These are phyloP conservation scores for Clarias magur DNA, from an alignment of 2,113 vertebrate genomes.

Conservation along the genomic window DNA sequence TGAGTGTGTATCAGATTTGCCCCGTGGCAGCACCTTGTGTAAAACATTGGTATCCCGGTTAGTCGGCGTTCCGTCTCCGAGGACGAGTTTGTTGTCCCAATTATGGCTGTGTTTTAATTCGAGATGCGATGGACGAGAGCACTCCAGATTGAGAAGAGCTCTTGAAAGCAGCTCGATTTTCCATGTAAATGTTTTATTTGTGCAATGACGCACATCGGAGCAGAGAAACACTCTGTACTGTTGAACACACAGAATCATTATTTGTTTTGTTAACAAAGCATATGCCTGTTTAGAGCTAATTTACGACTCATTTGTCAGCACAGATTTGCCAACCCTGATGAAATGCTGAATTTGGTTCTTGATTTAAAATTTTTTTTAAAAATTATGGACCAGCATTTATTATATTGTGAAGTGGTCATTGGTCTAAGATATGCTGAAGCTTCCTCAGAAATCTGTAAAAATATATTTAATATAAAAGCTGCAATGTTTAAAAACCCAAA, in stretches of 20 bases:
- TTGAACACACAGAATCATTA: not conserved
- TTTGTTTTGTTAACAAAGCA: not conserved
- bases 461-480: not conserved
- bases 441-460: not conserved
- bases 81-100: conserved; percentile 65
- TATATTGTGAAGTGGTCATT: not conserved
- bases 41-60: conserved; percentile 66
- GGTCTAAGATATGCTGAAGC: not conserved
- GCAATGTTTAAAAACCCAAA: not conserved
- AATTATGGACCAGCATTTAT: not conserved
- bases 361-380: not conserved
- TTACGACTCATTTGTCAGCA: no score
- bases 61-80: conserved; percentile 63
- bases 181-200: conserved; percentile 50
- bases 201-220: conserved; percentile 41
- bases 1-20: conserved; percentile 67
- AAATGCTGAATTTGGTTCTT: not conserved
- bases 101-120: conserved; percentile 70
- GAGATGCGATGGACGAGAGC: conserved; percentile 59
- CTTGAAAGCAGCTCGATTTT: conserved; percentile 64
- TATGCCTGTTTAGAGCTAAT: no score
- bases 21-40: conserved; percentile 57
- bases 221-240: conserved; percentile 17
- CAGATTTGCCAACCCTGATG: not conserved
- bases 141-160: conserved; percentile 64